A percentile compares a stretch with the other conserved stretches of the same genome.
phyloP scores from a whole-genome alignment of 2,797 vertebrate species.

The Chelidonichthys spinosus region DNA sequence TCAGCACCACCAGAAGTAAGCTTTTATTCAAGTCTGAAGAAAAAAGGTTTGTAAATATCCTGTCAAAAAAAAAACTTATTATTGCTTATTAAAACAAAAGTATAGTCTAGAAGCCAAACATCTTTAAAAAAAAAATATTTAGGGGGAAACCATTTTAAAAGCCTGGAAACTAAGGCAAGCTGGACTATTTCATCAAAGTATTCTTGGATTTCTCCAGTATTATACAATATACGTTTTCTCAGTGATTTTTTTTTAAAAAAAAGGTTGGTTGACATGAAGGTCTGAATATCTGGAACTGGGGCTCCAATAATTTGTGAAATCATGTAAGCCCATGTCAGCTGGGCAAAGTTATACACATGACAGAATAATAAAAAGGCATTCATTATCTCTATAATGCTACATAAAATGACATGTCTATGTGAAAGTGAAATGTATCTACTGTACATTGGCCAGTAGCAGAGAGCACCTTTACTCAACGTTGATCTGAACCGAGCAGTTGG shows the following conservation, averaged over 20 bases:
- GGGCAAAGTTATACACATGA: background rate
- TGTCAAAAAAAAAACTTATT: background rate
- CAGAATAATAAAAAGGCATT: slow-evolving; percentile 3
- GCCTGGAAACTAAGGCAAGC: background rate
- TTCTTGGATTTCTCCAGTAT: background rate
- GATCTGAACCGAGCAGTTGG: slow-evolving; percentile 79
- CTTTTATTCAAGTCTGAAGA: background rate
- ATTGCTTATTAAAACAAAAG: background rate
- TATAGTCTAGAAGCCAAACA: background rate
- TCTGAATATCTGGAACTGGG: background rate
- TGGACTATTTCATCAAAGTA: background rate
- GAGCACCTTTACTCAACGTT: slow-evolving; percentile 66
- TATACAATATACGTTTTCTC: background rate
- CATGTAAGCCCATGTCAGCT: background rate
- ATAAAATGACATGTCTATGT: slow-evolving; percentile 17
- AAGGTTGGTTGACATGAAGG: background rate
- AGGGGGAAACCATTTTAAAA: background rate
- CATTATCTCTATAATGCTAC: background rate
- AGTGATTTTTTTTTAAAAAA: background rate
- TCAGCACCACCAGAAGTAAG: slow-evolving; percentile 13
- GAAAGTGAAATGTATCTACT: background rate
- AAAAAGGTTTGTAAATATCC: background rate
- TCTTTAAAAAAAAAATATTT: background rate
- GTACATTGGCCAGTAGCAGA: background rate
- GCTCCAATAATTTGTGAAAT: background rate